Base-by-base conservation (phyloP, 2,888 invertebrate species). In the Pristionchus maxplancki region DNA sequence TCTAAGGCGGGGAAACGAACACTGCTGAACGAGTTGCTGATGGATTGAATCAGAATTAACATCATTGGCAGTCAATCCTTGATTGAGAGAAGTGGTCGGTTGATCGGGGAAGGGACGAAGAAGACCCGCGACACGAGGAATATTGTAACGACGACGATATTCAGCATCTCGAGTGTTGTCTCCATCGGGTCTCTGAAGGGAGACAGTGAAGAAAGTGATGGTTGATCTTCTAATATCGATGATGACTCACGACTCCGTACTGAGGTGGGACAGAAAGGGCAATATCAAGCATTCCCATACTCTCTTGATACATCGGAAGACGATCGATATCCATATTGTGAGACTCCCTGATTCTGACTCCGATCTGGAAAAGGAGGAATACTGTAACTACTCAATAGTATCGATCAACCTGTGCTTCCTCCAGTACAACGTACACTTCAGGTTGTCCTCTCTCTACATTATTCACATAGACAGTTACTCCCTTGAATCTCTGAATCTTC, bases 81-180 rank as follows among this genome's bases (percentile, higher is more conserved):
- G 89, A 82, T 91, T 71, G 81, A 92, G 91, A 37, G 91, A 90
- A 31, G 91, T 91, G 15, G 92, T 90, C 24, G 92, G 90, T 88
- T 93, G 93, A 84, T 94, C 94, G n/a, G 94, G 94, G 93, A 93
- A 94, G n/a, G 94, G 94, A 13, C 94, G 91, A 89, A 94, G 91
- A n/a, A 94, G 89, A 31, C 94, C 94, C 44, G 90, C 78, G 34
- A 94, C 94, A 64, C 92, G 89, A 20, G 94, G 94, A 48, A 94
- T 88, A 67, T 93, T 91, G 88, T 93, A 94, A 24, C 93, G 87
- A 58, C 91, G 91, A 48, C 94, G 90, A 34, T 90, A 44, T 58
- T 93, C 94, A 40, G 89, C 88, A 64, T 94, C 94, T n/a, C 93
- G 90, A 20, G 93, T 92, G 62, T 94, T 94, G 89, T 94, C 93